Base-by-base conservation (phyloP, 2,888 invertebrate genomes). In the Ceriagrion tenellum region DNA sequence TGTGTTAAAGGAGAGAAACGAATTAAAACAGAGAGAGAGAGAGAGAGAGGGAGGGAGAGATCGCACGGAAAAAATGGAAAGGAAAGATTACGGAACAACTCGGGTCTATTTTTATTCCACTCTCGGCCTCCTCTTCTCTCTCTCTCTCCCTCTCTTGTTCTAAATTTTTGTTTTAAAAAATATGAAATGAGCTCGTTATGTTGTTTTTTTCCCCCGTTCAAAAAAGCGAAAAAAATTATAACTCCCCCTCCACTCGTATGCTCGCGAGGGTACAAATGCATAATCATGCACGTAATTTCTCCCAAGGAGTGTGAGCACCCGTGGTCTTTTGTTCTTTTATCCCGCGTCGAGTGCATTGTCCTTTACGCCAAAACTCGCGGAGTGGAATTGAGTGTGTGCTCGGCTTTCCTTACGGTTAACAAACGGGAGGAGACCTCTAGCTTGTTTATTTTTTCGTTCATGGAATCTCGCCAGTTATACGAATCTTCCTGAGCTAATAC, bases 281-380 rank as follows among this genome's bases (percentile, higher is more conserved):
- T 81, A 81, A 81, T 81, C 81, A 81, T 81, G 81, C 81, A 81
- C 81, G 81, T 81, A 81, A 81, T 81, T 81, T 81, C 81, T 81
- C 81, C 81, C 12, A 13, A 35, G 81, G 30, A 35, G 81, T 35
- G 81, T 81, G 81, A 18, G 81, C 30, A 16, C 59, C 59, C 4
- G 35, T 16, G 10, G 81, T 35, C 81, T 81, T 81, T 81, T 81
- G 81, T 81, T 35, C 81, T 35, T 35, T 81, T 81, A 81, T 81
- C n/a, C 35, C 35, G 13, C 81, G 81, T 81, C 35, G 81, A 81
- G 81, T 81, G 81, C 81, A 35, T 35, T 81, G 26, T 81, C 81
- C 81, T 81, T 81, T 81, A 81, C 30, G 81, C 35, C 35, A 30
- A 81, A 81, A 16, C 35, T 13, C 81, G 30, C 35, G 81, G 81